phyloP scores from a whole-genome alignment of 53 echinoderm and acorn worm genomes.

The Antedon mediterranea region DNA sequence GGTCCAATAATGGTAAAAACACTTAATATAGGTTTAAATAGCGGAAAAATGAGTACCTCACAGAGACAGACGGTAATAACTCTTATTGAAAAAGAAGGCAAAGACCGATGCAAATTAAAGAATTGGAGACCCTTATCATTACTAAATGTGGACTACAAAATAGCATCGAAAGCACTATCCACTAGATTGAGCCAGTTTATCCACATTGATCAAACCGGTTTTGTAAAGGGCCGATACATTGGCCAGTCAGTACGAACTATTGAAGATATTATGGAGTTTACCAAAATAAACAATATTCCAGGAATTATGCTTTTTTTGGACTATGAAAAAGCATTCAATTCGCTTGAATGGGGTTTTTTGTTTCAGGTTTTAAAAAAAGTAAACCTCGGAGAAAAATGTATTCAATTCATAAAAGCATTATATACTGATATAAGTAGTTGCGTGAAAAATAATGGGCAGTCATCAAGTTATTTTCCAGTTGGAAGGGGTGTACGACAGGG shows the following conservation, averaged over 20 bases:
- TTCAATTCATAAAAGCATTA: not conserved
- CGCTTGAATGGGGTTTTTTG: not conserved
- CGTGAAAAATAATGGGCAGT: not conserved
- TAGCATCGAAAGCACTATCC: not conserved
- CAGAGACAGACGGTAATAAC: not conserved
- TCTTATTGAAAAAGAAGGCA: not conserved
- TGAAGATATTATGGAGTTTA: slow-evolving; percentile 3
- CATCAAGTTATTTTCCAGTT: not conserved
- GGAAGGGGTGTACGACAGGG: not conserved
- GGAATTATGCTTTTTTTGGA: slow-evolving; percentile 3
- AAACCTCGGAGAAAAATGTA: not conserved
- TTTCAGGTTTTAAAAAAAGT: not conserved
- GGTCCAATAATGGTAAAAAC: not conserved
- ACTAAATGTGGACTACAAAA: slow-evolving; percentile 5
- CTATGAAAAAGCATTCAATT: not conserved
- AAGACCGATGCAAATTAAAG: not conserved
- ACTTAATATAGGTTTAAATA: not conserved
- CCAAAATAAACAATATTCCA: not conserved
- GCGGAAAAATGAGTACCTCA: not conserved
- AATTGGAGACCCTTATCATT: slow-evolving; percentile 9
- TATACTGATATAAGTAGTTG: not conserved
- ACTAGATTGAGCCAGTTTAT: not conserved
- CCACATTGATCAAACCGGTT: not conserved
- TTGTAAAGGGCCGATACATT: not conserved
- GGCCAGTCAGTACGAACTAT: not conserved